Percentiles rank a stretch among this genome's conserved stretches.
These are phyloP conservation scores for Rutilus rutilus DNA, from an alignment of 2,113 vertebrate genomes.

Conservation along the genomic window DNA sequence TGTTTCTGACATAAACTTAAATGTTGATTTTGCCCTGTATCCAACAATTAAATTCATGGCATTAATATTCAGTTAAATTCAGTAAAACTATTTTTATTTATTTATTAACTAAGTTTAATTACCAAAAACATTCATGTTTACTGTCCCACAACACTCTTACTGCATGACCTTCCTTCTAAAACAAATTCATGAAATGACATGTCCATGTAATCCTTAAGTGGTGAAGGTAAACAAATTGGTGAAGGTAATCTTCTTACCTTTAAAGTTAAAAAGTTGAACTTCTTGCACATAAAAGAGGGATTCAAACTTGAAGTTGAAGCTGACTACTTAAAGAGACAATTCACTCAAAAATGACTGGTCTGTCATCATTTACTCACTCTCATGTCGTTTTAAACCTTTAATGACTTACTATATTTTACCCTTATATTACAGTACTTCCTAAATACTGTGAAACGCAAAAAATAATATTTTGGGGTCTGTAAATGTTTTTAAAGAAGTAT, in stretches of 20 bases:
- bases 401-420: background rate
- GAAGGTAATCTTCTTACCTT: background rate
- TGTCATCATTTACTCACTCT: background rate
- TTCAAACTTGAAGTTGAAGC: background rate
- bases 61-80: background rate
- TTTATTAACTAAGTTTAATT: background rate
- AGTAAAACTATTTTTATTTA: too few species aligned
- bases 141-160: background rate
- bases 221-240: background rate
- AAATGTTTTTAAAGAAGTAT: background rate
- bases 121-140: background rate
- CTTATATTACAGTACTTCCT: too few species aligned
- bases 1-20: background rate
- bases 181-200: constrained; percentile 9
- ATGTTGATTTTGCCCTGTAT: background rate
- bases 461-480: background rate
- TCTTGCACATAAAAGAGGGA: background rate
- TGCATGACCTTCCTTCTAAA: background rate
- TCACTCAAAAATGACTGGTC: background rate
- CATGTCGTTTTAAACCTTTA: background rate
- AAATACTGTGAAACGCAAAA: background rate
- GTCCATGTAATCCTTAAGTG: background rate
- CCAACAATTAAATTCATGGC: background rate
- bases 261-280: background rate
- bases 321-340: background rate